Conservation (phyloP, 2,888 invertebrate species). For the Pollenia labialis region DNA sequence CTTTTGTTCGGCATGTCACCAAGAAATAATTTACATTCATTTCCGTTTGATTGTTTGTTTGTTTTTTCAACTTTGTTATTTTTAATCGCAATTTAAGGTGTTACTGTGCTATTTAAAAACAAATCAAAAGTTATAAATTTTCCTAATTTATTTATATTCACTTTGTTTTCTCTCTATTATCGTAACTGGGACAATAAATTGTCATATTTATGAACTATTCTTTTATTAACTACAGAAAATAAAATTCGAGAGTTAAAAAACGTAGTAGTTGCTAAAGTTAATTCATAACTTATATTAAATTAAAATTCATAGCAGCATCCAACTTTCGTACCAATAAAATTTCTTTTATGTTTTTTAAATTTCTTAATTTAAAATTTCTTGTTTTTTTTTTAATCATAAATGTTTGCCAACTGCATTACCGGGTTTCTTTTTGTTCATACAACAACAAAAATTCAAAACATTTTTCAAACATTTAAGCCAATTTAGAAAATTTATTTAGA, state of each 20-base stretch:
- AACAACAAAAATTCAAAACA: not conserved
- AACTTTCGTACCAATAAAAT: not conserved
- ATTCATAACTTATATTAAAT: too few relatives aligned
- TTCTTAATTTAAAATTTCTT: constrained; percentile 7
- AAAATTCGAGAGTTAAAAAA: too few relatives aligned
- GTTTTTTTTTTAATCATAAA: constrained; percentile 19
- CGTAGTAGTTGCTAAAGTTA: too few relatives aligned
- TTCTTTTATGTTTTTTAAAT: not conserved
- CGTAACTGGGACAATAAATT: not conserved
- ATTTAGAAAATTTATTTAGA: constrained; percentile 58
- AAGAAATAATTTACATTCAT: constrained; percentile 15
- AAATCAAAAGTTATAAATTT: constrained; percentile 10
- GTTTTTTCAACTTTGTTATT: not conserved
- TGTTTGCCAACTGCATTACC: constrained; percentile 10
- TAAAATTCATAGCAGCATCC: too few relatives aligned
- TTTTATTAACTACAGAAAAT: too few relatives aligned
- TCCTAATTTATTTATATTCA: not conserved
- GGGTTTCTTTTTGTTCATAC: not conserved
- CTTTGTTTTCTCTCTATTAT: not conserved
- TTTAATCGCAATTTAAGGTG: not conserved
- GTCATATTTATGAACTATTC: not conserved
- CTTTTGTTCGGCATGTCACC: constrained; percentile 15
- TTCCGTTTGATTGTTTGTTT: constrained; percentile 9
- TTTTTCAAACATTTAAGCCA: constrained; percentile 53
- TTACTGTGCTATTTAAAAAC: not conserved